Evolutionary conservation across 2,113 vertebrate genomes (phyloP), one percentile per base, ranked within the genome.

Genomic region (Hippocampus comes): DNA sequence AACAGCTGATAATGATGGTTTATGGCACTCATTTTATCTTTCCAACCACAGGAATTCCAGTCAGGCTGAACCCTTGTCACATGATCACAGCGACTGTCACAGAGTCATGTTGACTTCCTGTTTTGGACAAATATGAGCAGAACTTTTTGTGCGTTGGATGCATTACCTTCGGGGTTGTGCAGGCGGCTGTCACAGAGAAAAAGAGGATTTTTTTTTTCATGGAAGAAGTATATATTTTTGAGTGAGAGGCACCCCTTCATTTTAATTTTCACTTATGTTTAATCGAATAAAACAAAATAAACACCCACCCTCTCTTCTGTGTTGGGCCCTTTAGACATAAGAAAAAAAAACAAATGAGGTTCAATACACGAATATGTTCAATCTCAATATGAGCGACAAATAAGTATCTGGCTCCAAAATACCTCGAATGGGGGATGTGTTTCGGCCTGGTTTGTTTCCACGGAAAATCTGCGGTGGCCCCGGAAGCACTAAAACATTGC

Each of bases 381-480:
- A 51, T 46, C 3, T 27, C 15, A 30, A 59, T 3, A 4, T 23
- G n/a, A 6, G 12, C 12, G 12, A 14, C 12, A 27, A 27, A 27
- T 59, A 10, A 3, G 12, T 10, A 11, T 25, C n/a, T 65, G 14
- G n/a, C 14, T 23, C 3, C 41, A 14, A n/a, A 14, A 65, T 59
- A 87, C 88, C 87, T 86, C 80, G 66, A 66, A 72, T 1, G 5
- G 81, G 84, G 5, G 87, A 74, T 4, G 4, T 0, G 63, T 49
- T 85, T 81, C 75, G 57, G n/a, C 86, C 83, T 0, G 89, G 87
- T 76, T 90, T 90, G 60, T 56, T 84, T 4, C 0, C 10, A 14
- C 89, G 83, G 41, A 63, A 72, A n/a, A 90, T 59, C 71, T 72
- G 76, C 0, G 89, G 89, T 0, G 88, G 88, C 43, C 3, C 77